phyloP scores from a whole-genome alignment of 2,113 vertebrate genomes.

The Machaerirhynchus nigripectus region DNA sequence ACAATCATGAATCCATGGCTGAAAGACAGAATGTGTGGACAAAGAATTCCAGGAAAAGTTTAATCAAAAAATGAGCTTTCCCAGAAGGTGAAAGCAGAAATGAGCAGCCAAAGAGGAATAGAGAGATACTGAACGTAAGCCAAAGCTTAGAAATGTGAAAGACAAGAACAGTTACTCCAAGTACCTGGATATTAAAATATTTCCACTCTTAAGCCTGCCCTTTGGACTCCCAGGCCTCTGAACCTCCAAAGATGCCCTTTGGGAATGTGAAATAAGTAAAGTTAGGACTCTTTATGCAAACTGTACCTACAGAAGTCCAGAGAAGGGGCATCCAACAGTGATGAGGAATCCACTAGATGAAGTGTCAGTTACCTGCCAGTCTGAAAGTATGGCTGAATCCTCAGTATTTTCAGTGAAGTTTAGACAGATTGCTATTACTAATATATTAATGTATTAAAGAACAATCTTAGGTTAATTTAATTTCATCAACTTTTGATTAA shows the following conservation, averaged over 20 bases:
- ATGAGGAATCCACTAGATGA: not conserved
- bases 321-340: not conserved
- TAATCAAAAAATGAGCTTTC: not conserved
- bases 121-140: not conserved
- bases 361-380: not conserved
- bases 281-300: not conserved
- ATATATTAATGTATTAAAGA: not conserved
- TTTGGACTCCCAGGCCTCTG: not conserved
- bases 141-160: not conserved
- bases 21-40: not conserved
- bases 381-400: not conserved
- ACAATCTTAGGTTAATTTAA: not conserved
- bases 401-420: not conserved
- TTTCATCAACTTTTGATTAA: not conserved
- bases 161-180: not conserved
- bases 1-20: accelerated
- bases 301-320: not conserved
- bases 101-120: not conserved
- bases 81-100: not conserved
- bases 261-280: not conserved
- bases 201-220: not conserved
- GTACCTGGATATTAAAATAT: not conserved
- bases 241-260: not conserved
- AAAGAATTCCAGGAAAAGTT: not conserved
- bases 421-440: not conserved